phyloP scores from a whole-genome alignment of 2,888 invertebrate species.

The Mythimna lalbum region DNA sequence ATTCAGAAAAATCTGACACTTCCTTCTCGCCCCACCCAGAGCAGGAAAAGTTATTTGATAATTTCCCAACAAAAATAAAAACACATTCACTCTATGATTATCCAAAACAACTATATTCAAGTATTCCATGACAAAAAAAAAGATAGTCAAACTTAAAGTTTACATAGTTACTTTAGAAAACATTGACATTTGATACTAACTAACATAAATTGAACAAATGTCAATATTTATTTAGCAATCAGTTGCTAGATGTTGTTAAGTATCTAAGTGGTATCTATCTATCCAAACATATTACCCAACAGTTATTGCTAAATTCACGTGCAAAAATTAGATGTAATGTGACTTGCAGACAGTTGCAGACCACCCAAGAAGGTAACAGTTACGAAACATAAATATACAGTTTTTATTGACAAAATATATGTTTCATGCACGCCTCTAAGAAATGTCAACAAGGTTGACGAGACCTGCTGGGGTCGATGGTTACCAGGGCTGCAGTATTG shows the following conservation, averaged over 20 bases:
- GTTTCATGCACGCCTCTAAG: neutral
- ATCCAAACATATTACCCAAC: neutral
- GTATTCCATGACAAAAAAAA: neutral
- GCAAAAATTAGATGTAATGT: neutral
- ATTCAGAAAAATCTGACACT: too few relatives aligned
- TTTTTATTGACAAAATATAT: neutral
- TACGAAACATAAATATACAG: neutral
- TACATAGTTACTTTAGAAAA: neutral
- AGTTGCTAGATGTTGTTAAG: too few relatives aligned
- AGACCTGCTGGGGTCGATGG: too few relatives aligned
- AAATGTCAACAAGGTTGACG: too few relatives aligned
- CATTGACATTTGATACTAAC: neutral
- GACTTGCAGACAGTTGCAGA: neutral
- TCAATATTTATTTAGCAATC: neutral
- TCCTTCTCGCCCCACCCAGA: too few relatives aligned
- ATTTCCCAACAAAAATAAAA: too few relatives aligned
- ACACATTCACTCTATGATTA: too few relatives aligned
- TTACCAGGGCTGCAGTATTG: too few relatives aligned
- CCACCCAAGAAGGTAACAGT: neutral
- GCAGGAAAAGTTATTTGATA: too few relatives aligned
- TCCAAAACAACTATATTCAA: neutral
- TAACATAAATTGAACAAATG: neutral
- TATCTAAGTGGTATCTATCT: too few relatives aligned
- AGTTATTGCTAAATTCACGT: conserved; percentile 13
- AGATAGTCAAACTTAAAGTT: neutral